phyloP scores from a whole-genome alignment of 1,140 invertebrate species.

The Uloborus diversus region DNA sequence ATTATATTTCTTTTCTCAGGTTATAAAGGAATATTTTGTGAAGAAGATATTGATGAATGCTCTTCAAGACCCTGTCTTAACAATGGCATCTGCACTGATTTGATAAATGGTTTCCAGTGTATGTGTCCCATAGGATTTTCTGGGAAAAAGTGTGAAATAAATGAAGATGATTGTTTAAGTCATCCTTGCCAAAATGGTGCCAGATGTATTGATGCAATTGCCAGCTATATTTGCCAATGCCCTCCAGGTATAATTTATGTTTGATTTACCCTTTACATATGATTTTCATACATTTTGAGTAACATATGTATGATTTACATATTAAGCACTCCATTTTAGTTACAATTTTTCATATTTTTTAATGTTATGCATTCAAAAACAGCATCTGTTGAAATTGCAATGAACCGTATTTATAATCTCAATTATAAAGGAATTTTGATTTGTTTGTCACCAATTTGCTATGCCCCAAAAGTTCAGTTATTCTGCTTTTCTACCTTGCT shows the following conservation, averaged over 20 bases:
- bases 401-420: too few species aligned
- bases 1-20: conserved; percentile 69
- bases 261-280: too few species aligned
- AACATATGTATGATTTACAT: too few species aligned
- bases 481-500: too few species aligned
- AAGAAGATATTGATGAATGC: conserved; percentile 88
- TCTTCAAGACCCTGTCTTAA: conserved; percentile 82
- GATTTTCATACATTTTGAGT: too few species aligned
- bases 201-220: conserved; percentile 82
- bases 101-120: conserved; percentile 60
- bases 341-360: too few species aligned
- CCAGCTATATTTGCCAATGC: conserved; percentile 86
- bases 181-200: conserved; percentile 84
- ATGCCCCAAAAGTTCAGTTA: too few species aligned
- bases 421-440: too few species aligned
- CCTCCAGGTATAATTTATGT: conserved; percentile 69
- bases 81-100: conserved; percentile 68
- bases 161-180: conserved; percentile 85
- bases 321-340: too few species aligned
- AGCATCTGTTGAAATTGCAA: too few species aligned
- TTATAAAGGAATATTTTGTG: conserved; percentile 89
- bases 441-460: too few species aligned
- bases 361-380: too few species aligned
- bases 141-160: conserved; percentile 87
- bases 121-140: conserved; percentile 72